Percentiles rank a stretch among this genome's conserved stretches.
These are phyloP conservation scores for Selenia dentaria DNA, from an alignment of 2,888 invertebrate species.

Conservation along the genomic window DNA sequence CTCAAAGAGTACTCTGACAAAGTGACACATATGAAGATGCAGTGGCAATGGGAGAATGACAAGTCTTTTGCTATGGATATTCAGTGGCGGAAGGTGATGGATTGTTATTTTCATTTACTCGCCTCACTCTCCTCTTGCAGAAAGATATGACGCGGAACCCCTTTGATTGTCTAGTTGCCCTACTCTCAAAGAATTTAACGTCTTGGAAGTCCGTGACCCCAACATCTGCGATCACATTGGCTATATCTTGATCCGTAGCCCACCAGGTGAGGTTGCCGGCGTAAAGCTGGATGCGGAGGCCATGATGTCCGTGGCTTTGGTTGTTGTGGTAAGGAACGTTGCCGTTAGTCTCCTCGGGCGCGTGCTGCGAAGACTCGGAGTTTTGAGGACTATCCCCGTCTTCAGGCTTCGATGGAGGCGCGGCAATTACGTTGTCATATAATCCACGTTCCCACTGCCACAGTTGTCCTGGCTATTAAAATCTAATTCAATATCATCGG, in stretches of 20 bases:
- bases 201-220: slow-evolving; percentile 98
- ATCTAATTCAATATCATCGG: slow-evolving; percentile 98
- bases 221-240: slow-evolving; percentile 93
- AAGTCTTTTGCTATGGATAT: slow-evolving; percentile 48
- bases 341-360: slow-evolving; percentile 88
- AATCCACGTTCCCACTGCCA: slow-evolving; percentile 95
- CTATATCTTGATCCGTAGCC: slow-evolving; percentile 98
- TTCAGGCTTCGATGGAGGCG: slow-evolving; percentile 87
- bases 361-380: slow-evolving; percentile 79
- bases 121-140: too few relatives aligned
- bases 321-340: slow-evolving; percentile 88
- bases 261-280: slow-evolving; percentile 99
- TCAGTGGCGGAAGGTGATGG: slow-evolving; percentile 54
- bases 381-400: slow-evolving; percentile 85
- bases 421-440: slow-evolving; percentile 97
- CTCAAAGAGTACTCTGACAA: slow-evolving; percentile 42
- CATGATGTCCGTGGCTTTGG: slow-evolving; percentile 89
- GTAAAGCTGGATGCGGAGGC: slow-evolving; percentile 95
- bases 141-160: slow-evolving; percentile 98
- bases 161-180: slow-evolving; percentile 99
- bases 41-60: slow-evolving; percentile 60
- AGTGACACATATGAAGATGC: slow-evolving; percentile 40
- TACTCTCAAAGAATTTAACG: slow-evolving; percentile 99
- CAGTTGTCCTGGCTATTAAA: slow-evolving; percentile 92
- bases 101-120: too few relatives aligned